Evolutionary conservation across 2,113 vertebrate genomes (phyloP).

Genomic region (Hymenochirus boettgeri): DNA sequence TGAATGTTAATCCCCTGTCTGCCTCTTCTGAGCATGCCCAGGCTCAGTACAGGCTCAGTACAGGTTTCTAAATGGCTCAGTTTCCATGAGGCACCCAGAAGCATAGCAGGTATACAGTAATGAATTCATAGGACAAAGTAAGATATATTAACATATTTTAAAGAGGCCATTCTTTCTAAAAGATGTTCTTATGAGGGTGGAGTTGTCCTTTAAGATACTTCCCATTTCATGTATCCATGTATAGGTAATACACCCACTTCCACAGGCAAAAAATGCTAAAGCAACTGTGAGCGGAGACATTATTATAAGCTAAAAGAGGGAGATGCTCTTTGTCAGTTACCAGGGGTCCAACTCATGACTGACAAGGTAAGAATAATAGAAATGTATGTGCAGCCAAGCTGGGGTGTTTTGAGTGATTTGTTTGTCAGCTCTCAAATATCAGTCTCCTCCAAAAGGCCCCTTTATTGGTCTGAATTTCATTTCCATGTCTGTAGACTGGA

Average conservation of each 20-base stretch:
- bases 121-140: too few relatives aligned
- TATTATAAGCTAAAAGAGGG: not conserved
- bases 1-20: too few relatives aligned
- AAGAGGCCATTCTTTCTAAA: too few relatives aligned
- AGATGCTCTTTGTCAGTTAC: not conserved
- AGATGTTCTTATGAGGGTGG: too few relatives aligned
- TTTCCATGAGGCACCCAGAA: too few relatives aligned
- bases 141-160: too few relatives aligned
- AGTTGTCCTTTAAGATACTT: too few relatives aligned
- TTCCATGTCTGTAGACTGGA: not conserved
- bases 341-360: conserved; percentile 10
- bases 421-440: conserved; percentile 22
- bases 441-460: conserved; percentile 10
- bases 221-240: not conserved
- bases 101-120: too few relatives aligned
- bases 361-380: conserved; percentile 11
- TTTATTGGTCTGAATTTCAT: conserved; percentile 14
- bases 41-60: too few relatives aligned
- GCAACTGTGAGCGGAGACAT: not conserved
- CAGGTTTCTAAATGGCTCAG: too few relatives aligned
- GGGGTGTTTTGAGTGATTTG: conserved; percentile 16
- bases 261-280: not conserved
- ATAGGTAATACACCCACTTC: too few relatives aligned
- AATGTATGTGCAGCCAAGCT: conserved; percentile 26
- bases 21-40: too few relatives aligned